phyloP scores from a whole-genome alignment of 2,888 invertebrate genomes.

The Priocnemis perturbator region DNA sequence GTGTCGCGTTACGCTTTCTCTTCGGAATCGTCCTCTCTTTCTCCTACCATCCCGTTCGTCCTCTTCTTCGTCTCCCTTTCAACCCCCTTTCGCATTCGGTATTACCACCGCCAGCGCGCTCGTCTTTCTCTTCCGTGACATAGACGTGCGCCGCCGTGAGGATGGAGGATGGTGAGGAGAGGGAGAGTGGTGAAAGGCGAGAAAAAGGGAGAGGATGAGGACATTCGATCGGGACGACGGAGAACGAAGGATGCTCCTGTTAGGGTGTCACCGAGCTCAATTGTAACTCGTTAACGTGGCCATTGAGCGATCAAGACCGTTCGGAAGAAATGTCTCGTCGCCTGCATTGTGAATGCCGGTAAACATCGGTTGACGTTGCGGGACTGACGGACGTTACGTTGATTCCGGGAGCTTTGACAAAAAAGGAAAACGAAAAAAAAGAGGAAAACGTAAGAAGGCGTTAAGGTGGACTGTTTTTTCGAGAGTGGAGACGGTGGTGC shows the following conservation, averaged over 20 bases:
- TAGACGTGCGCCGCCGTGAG: too few relatives aligned
- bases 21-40: background rate
- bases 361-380: conserved; percentile 6
- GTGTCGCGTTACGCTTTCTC: conserved; percentile 34
- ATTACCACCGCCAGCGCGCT: conserved; percentile 29
- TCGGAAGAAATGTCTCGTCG: conserved; percentile 18
- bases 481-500: too few relatives aligned
- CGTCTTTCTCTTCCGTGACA: too few relatives aligned
- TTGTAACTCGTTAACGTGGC: conserved; percentile 68
- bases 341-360: conserved; percentile 8
- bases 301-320: conserved; percentile 51
- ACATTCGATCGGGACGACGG: conserved; percentile 41
- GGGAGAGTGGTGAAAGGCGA: conserved; percentile 29
- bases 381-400: conserved; percentile 9
- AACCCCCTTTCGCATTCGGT: conserved; percentile 30
- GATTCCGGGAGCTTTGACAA: too few relatives aligned
- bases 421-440: too few relatives aligned
- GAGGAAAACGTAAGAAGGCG: too few relatives aligned
- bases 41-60: background rate
- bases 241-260: conserved; percentile 38
- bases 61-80: conserved; percentile 11
- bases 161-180: conserved; percentile 33
- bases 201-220: conserved; percentile 34
- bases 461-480: too few relatives aligned
- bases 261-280: conserved; percentile 54